Conservation (phyloP, 2,113 vertebrate genomes). For the Alethe castanea region DNA sequence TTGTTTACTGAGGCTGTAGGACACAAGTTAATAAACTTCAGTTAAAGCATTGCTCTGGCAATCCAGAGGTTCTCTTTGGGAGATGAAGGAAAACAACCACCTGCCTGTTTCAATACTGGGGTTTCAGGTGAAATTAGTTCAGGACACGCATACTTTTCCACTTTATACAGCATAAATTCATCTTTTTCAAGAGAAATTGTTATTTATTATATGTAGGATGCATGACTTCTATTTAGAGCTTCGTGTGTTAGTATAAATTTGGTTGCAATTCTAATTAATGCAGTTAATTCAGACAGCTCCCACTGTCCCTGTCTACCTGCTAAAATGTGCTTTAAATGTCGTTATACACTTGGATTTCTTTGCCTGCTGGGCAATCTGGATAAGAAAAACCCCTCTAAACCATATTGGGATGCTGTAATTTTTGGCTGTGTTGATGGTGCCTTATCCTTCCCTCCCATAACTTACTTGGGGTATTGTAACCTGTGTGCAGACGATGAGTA, state of each 20-base stretch:
- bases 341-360: background rate
- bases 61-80: background rate
- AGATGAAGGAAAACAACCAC: background rate
- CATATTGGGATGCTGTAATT: background rate
- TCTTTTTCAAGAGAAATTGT: background rate
- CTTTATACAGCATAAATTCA: background rate
- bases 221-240: background rate
- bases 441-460: background rate
- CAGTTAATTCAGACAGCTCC: background rate
- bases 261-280: background rate
- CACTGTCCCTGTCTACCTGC: background rate
- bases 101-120: background rate
- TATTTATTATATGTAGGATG: background rate
- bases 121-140: background rate
- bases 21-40: conserved; percentile 42
- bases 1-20: background rate
- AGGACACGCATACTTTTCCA: background rate
- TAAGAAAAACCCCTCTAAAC: background rate
- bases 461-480: background rate
- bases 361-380: background rate
- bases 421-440: background rate
- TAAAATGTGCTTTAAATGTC: background rate
- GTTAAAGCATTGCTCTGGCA: conserved; percentile 12
- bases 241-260: background rate
- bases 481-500: background rate